Conservation (phyloP, 2,113 vertebrate genomes). For the Tautogolabrus adspersus region DNA sequence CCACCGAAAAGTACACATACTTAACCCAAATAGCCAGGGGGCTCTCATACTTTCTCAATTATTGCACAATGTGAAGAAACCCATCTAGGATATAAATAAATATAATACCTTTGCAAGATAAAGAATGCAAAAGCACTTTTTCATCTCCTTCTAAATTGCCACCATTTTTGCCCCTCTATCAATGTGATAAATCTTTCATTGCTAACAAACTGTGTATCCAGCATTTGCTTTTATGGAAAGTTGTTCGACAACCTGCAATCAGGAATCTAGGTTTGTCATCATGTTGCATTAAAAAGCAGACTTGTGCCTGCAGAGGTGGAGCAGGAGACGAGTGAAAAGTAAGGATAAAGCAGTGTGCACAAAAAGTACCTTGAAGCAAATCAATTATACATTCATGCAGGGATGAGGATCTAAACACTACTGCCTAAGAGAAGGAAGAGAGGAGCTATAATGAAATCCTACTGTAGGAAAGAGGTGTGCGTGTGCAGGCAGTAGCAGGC, state of each 20-base stretch:
- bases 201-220: slow-evolving; percentile 67
- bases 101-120: slow-evolving; percentile 73
- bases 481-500: neutral
- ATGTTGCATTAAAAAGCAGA: slow-evolving; percentile 71
- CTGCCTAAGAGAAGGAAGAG: slow-evolving; percentile 81
- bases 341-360: slow-evolving; percentile 62
- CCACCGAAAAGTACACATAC: slow-evolving; percentile 79
- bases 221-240: slow-evolving; percentile 66
- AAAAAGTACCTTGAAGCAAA: slow-evolving; percentile 82
- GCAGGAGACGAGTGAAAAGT: slow-evolving; percentile 53
- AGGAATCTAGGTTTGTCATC: slow-evolving; percentile 56
- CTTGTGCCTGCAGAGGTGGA: slow-evolving; percentile 66
- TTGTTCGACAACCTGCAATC: slow-evolving; percentile 77
- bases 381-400: slow-evolving; percentile 85
- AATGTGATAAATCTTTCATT: slow-evolving; percentile 72
- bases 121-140: slow-evolving; percentile 66
- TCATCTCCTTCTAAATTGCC: slow-evolving; percentile 75
- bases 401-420: slow-evolving; percentile 81
- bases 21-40: slow-evolving; percentile 82
- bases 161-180: slow-evolving; percentile 69
- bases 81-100: slow-evolving; percentile 70
- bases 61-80: slow-evolving; percentile 69
- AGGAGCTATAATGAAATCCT: slow-evolving; percentile 81
- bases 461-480: slow-evolving; percentile 55
- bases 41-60: slow-evolving; percentile 83